Evolutionary conservation across 1,140 invertebrate genomes (phyloP).

Genomic region (Helicoverpa zea): DNA sequence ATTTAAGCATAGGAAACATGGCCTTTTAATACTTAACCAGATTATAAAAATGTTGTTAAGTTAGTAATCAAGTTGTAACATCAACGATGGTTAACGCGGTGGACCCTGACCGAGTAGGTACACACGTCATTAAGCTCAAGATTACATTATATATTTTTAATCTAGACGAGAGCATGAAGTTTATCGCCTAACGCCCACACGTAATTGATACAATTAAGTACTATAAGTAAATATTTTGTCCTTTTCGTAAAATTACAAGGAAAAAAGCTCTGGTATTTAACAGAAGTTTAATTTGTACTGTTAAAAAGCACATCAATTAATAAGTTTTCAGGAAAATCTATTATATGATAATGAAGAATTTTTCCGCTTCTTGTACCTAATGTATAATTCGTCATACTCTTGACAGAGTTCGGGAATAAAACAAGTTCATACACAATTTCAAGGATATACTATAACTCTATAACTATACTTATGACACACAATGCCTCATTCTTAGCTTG

Average conservation of each 20-base stretch:
- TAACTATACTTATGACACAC: no score
- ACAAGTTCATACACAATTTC: no score
- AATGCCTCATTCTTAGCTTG: no score
- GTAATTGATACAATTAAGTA: neutral
- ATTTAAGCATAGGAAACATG: neutral
- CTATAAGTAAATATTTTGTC: neutral
- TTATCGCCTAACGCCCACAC: neutral
- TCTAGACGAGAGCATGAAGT: constrained; percentile 14
- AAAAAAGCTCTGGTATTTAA: neutral
- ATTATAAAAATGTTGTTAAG: neutral
- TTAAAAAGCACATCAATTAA: no score
- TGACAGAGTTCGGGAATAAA: no score
- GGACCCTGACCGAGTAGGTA: neutral
- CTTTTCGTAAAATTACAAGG: neutral
- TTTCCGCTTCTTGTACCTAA: no score
- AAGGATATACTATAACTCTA: no score
- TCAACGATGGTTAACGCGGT: neutral
- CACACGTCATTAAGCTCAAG: constrained; percentile 13
- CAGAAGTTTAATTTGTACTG: no score
- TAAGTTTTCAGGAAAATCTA: no score
- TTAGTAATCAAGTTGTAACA: neutral
- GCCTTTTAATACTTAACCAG: neutral
- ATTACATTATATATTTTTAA: constrained; percentile 31
- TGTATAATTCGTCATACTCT: no score
- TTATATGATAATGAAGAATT: no score